Conservation (phyloP, 2,888 invertebrate species). For the Hirtodrosophila duncani region DNA sequence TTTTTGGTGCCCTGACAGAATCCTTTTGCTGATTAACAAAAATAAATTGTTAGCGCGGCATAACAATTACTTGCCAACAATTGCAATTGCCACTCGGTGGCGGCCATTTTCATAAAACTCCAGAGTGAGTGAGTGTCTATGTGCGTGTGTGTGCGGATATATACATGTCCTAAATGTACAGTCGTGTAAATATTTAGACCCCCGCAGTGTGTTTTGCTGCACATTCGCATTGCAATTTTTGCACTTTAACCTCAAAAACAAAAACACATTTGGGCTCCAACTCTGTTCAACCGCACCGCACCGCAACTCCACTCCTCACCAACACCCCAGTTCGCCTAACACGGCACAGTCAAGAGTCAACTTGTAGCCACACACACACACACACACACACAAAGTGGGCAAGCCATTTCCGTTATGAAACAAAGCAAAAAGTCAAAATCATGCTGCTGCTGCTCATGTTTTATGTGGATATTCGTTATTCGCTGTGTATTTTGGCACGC, state of each 20-base stretch:
- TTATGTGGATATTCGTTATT: conserved; percentile 67
- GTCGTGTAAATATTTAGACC: conserved; percentile 50
- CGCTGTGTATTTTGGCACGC: conserved; percentile 52
- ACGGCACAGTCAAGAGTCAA: conserved; percentile 39
- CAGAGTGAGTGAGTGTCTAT: conserved; percentile 9
- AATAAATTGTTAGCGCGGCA: conserved; percentile 45
- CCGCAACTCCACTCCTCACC: too few relatives aligned
- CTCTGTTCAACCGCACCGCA: too few relatives aligned
- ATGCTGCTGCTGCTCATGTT: conserved; percentile 62
- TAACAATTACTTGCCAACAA: conserved; percentile 40
- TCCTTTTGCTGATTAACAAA: conserved; percentile 48
- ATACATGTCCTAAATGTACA: too few relatives aligned
- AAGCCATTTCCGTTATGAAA: neutral
- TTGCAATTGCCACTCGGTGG: conserved; percentile 3
- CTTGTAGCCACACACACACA: conserved; percentile 61
- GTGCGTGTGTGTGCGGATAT: conserved; percentile 8
- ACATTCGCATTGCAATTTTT: conserved; percentile 36
- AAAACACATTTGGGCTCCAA: conserved; percentile 9
- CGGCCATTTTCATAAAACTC: conserved; percentile 47
- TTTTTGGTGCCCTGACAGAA: neutral
- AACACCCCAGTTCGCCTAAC: too few relatives aligned
- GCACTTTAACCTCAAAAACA: conserved; percentile 51
- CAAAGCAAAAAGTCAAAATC: conserved; percentile 58
- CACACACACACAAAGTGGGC: neutral
- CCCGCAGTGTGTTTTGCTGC: conserved; percentile 23